Base-by-base conservation (phyloP, 2,888 invertebrate genomes). In the Dilophus febrilis region DNA sequence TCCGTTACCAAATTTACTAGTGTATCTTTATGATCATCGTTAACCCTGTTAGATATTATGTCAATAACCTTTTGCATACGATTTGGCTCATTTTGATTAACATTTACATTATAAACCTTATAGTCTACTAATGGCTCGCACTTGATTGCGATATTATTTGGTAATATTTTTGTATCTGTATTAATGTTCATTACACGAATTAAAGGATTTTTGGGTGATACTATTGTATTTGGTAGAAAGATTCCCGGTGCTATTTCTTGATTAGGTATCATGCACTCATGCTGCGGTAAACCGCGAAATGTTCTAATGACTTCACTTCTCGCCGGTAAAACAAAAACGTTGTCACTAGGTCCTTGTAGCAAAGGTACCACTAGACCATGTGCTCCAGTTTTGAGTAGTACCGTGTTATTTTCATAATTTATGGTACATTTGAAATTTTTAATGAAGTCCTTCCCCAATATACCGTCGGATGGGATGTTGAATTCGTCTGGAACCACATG, bases 1-100 rank as follows among this genome's bases (percentile, higher is more conserved):
- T 45, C 35, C 22, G 16, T 19, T 14, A 44, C 46, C 1, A 46
- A 19, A 17, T 38, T 16, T 17, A 36, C 16, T 22, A 42, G 16
- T 33, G 33, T 32, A 1, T 8, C 2, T 22, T 7, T 27, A 6
- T 19, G 26, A 13, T 19, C 14, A 13, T 16, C 1, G 3, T 19
- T 14, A 11, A 26, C 7, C 12, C 14, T 38, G 1, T 18, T 18
- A 18, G 11, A 2, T 13, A 35, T n/a, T 3, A 35, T 4, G 19
- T 7, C 13, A 13, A 13, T 26, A 8, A 22, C 19, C 26, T 10
- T 10, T 22, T 35, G 7, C 3, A 16, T 16, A 14, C 11, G 32
- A 12, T 22, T 35, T 22, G 5, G 30, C 13, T n/a, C 5, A 30
- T 5, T 16, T 32, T 7, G 17, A 16, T 32, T 16, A n/a, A 14